These are phyloP conservation scores for Macrobrachium rosenbergii DNA, from an alignment of 1,140 invertebrate species.

Conservation along the genomic window DNA sequence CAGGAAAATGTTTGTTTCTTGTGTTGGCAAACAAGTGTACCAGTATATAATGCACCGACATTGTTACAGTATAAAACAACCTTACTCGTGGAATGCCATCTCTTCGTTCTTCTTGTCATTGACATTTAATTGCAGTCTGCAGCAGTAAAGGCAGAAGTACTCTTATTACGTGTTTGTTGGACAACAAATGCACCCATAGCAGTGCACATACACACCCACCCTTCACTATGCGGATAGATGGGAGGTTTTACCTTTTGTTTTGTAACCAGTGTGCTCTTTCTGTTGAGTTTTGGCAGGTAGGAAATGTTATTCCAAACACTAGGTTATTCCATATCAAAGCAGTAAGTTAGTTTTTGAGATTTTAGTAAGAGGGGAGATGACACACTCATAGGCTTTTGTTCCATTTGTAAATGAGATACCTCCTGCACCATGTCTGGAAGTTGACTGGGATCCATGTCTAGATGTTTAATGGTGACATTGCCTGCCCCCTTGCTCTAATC, in stretches of 20 bases:
- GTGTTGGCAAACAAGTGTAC: constrained; percentile 13
- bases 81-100: constrained; percentile 47
- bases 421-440: constrained; percentile 45
- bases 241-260: not conserved
- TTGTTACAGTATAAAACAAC: constrained; percentile 32
- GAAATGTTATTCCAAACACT: too few species aligned
- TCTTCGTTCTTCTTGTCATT: constrained; percentile 17
- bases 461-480: constrained; percentile 38
- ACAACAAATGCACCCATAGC: too few species aligned
- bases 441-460: constrained; percentile 45
- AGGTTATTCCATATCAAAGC: too few species aligned
- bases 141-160: too few species aligned
- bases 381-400: not conserved
- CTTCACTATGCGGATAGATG: too few species aligned
- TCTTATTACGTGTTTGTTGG: too few species aligned
- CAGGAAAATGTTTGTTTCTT: constrained; percentile 35
- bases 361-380: too few species aligned
- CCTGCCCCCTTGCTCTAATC: constrained; percentile 35
- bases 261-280: constrained; percentile 5
- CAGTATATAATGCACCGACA: constrained; percentile 29
- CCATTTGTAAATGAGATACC: constrained; percentile 24
- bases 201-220: not conserved
- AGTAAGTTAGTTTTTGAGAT: too few species aligned
- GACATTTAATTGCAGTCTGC: constrained; percentile 42
- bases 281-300: too few species aligned